Evolutionary conservation across 2,113 vertebrate species (phyloP).

Genomic region (Accipiter cooperii): DNA sequence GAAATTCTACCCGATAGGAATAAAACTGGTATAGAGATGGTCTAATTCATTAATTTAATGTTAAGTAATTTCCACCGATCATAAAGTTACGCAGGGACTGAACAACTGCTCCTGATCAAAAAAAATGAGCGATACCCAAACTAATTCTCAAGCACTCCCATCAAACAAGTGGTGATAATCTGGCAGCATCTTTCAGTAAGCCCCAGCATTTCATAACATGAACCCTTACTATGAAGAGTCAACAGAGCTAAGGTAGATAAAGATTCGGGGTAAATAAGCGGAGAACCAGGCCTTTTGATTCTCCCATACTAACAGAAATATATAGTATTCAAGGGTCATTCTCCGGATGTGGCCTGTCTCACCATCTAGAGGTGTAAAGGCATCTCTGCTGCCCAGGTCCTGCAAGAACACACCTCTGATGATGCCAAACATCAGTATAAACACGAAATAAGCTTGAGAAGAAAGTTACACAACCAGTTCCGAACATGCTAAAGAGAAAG

Average conservation of each 20-base stretch:
- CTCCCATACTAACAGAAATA: neutral
- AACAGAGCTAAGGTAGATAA: neutral
- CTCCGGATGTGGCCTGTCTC: neutral
- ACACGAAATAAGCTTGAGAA: neutral
- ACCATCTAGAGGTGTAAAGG: neutral
- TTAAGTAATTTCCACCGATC: neutral
- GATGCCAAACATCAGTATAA: too few species aligned
- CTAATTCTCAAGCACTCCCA: too few species aligned
- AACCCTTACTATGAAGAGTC: neutral
- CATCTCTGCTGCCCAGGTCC: neutral
- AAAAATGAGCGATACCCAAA: neutral
- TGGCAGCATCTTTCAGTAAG: neutral
- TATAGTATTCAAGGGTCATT: fast-evolving
- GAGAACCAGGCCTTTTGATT: neutral
- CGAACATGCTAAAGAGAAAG: neutral
- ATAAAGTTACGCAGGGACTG: neutral
- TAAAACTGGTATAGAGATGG: neutral
- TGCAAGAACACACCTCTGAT: neutral
- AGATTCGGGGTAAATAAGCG: too few species aligned
- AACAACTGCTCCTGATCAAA: neutral
- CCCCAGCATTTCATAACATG: neutral
- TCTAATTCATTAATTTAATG: neutral
- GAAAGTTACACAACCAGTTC: neutral
- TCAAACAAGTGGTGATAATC: neutral
- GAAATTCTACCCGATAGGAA: neutral